A percentile compares a stretch with the other conserved stretches of the same genome.
Evolutionary conservation across 2,797 vertebrate species (phyloP).

Genomic region (Brachyrhaphis roseni): DNA sequence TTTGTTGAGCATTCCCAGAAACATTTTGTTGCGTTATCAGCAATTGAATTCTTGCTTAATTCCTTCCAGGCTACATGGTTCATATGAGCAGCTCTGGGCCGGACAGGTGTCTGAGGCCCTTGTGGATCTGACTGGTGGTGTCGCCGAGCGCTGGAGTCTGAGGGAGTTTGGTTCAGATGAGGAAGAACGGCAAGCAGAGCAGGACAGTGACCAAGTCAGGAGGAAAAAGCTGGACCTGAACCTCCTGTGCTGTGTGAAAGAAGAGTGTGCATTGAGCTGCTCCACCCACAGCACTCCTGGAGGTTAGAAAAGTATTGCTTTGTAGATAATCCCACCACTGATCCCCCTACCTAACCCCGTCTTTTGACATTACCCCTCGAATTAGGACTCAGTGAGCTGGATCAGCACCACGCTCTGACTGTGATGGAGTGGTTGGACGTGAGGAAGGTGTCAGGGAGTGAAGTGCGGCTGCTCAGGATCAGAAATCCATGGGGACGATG

Average conservation of each 20-base stretch:
- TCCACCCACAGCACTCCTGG: conserved; percentile 84
- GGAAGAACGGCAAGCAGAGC: conserved; percentile 30
- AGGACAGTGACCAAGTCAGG: conserved; percentile 55
- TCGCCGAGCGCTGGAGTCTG: conserved; percentile 90
- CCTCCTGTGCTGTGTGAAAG: conserved; percentile 83
- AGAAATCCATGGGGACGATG: conserved; percentile 94
- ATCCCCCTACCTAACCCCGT: not conserved
- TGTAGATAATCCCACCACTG: not conserved
- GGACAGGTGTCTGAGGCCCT: conserved; percentile 94
- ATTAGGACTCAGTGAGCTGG: conserved; percentile 80
- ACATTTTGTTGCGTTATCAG: not conserved
- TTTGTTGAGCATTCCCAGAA: not conserved
- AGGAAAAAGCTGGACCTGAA: conserved; percentile 77
- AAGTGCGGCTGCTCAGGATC: conserved; percentile 85
- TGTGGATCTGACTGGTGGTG: conserved; percentile 91
- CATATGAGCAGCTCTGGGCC: conserved; percentile 93
- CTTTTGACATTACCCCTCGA: conserved; percentile 5
- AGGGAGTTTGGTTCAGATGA: conserved; percentile 57
- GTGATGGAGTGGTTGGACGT: conserved; percentile 86
- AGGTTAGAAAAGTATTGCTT: conserved; percentile 72
- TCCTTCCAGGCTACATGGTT: conserved; percentile 85
- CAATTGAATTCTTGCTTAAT: not conserved
- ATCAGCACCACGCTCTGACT: conserved; percentile 91
- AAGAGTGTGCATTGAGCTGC: conserved; percentile 89
- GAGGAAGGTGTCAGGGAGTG: conserved; percentile 65